A percentile compares a stretch with the other conserved stretches of the same genome.
Evolutionary conservation across 2,888 invertebrate genomes (phyloP).

Genomic region (Drosophila neonasuta): DNA sequence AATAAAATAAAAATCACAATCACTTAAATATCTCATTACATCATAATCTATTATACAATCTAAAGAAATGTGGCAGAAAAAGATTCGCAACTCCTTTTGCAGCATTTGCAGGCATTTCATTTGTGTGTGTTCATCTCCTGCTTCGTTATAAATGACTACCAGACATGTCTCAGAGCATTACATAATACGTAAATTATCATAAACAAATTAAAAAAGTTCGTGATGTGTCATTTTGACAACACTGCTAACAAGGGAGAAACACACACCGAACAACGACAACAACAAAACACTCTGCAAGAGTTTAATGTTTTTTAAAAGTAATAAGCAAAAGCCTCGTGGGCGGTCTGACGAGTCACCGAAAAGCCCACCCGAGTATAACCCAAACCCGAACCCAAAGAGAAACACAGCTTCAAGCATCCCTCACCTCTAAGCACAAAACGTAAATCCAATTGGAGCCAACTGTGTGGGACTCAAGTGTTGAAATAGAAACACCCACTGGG

Average conservation of each 20-base stretch:
- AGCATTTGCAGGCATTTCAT: slow-evolving; percentile 8
- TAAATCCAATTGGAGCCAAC: slow-evolving; percentile 67
- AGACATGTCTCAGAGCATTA: slow-evolving; percentile 52
- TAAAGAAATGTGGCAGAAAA: background rate
- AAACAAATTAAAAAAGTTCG: slow-evolving; percentile 80
- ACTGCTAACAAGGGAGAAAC: slow-evolving; percentile 16
- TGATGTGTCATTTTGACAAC: slow-evolving; percentile 72
- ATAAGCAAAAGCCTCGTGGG: slow-evolving; percentile 74
- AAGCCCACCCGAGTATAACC: slow-evolving; percentile 31
- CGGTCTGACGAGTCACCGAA: slow-evolving; percentile 51
- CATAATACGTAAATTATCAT: slow-evolving; percentile 78
- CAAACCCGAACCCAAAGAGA: slow-evolving; percentile 1
- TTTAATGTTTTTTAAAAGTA: slow-evolving; percentile 68
- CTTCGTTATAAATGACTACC: slow-evolving; percentile 58
- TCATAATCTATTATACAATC: slow-evolving; percentile 7
- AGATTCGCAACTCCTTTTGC: background rate
- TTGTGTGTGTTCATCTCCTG: slow-evolving; percentile 1
- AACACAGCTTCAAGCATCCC: background rate
- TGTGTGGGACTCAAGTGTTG: slow-evolving; percentile 60
- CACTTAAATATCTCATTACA: background rate
- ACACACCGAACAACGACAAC: slow-evolving; percentile 1
- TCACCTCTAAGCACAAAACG: slow-evolving; percentile 44
- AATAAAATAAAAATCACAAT: background rate
- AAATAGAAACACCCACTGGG: slow-evolving; percentile 72
- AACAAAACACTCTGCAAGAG: slow-evolving; percentile 36